These are phyloP conservation scores for Harmothoe impar DNA, from an alignment of 2,888 invertebrate species.

Conservation along the genomic window DNA sequence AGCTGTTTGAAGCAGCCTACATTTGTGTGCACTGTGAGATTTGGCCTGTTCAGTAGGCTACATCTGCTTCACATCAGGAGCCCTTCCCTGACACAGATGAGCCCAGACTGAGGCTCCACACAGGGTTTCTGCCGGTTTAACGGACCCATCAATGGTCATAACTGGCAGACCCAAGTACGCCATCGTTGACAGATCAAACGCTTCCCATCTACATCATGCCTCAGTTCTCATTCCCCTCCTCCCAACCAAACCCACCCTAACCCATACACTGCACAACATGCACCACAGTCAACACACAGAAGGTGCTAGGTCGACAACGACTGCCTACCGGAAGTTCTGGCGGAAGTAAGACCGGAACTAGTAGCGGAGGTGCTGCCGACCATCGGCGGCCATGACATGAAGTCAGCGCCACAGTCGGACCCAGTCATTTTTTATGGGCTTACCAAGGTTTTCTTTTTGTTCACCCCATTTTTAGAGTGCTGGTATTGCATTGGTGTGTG, in stretches of 20 bases:
- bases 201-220: not conserved
- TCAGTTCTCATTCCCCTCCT: not conserved
- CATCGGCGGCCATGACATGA: not conserved
- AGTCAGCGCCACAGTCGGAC: not conserved
- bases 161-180: not conserved
- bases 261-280: not conserved
- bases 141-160: not conserved
- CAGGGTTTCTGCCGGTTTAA: not conserved
- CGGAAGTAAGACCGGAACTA: constrained; percentile 15
- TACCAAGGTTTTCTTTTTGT: not conserved
- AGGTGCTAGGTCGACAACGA: not conserved
- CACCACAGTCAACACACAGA: not conserved
- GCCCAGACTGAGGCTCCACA: too few relatives aligned
- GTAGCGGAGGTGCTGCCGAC: not conserved
- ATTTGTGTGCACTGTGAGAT: too few relatives aligned
- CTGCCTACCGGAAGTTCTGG: not conserved
- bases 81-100: too few relatives aligned
- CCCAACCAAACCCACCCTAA: not conserved
- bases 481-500: not conserved
- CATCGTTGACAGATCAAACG: constrained; percentile 5
- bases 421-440: not conserved
- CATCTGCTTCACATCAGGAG: too few relatives aligned
- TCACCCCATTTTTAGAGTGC: not conserved
- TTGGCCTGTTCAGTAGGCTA: too few relatives aligned
- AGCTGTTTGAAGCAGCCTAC: too few relatives aligned